phyloP scores from a whole-genome alignment of 2,888 invertebrate species.

The Andrena dorsata region DNA sequence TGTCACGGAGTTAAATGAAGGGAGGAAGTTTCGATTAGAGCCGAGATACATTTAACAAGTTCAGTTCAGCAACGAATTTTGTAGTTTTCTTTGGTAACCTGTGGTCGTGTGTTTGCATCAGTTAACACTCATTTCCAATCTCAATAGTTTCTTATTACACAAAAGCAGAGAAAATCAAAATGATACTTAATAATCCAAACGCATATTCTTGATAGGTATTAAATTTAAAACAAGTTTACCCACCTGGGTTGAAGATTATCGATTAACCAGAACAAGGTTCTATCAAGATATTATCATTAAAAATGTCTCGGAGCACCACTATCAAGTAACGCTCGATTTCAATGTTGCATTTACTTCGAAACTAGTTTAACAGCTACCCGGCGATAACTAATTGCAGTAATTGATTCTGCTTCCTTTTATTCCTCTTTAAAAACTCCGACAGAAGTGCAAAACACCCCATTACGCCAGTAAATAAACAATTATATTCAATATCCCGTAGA shows the following conservation, averaged over 20 bases:
- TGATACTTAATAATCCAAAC: neutral
- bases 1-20: constrained; percentile 4
- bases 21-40: neutral
- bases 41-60: neutral
- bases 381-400: neutral
- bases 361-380: neutral
- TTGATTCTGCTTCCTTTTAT: neutral
- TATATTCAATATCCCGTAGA: neutral
- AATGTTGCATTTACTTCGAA: neutral
- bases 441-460: neutral
- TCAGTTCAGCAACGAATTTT: neutral
- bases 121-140: too few relatives aligned
- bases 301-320: neutral
- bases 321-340: neutral
- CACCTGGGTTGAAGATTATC: neutral
- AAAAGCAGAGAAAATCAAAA: neutral
- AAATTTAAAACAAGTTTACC: neutral
- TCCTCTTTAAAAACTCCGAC: neutral
- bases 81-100: neutral
- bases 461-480: neutral
- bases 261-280: neutral
- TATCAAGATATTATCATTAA: neutral
- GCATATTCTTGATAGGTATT: neutral
- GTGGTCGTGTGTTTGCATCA: neutral
- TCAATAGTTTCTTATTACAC: too few relatives aligned